Percentiles rank a stretch among this genome's conserved stretches.
Conservation (phyloP, 2,797 vertebrate genomes). For the Trichosurus vulpecula region DNA sequence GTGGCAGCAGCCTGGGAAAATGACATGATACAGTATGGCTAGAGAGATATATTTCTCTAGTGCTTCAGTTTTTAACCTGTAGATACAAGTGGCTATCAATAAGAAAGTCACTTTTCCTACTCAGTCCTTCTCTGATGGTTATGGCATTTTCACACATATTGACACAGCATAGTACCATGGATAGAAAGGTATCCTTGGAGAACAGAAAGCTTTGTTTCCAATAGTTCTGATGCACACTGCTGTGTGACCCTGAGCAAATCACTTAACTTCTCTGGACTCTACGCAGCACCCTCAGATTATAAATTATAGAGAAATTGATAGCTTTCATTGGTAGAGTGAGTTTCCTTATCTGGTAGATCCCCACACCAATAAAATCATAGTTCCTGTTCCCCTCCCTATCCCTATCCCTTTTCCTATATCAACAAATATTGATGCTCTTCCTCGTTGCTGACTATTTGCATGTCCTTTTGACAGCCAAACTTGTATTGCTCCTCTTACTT, state of each 20-base stretch:
- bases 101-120: not conserved
- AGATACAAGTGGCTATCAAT: not conserved
- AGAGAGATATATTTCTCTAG: not conserved
- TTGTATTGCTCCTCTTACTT: not conserved
- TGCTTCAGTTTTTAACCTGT: not conserved
- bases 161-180: not conserved
- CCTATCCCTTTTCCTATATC: not conserved
- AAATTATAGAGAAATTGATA: not conserved
- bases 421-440: not conserved
- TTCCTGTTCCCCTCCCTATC: not conserved
- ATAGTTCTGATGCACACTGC: not conserved
- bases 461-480: not conserved
- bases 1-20: not conserved
- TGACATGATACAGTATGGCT: not conserved
- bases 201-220: not conserved
- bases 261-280: not conserved
- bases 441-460: not conserved
- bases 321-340: not conserved
- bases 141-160: not conserved
- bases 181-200: not conserved
- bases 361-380: not conserved
- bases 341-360: not conserved
- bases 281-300: not conserved
- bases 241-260: not conserved
- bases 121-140: not conserved